phyloP scores from a whole-genome alignment of 2,797 vertebrate genomes.

The Silurus aristotelis region DNA sequence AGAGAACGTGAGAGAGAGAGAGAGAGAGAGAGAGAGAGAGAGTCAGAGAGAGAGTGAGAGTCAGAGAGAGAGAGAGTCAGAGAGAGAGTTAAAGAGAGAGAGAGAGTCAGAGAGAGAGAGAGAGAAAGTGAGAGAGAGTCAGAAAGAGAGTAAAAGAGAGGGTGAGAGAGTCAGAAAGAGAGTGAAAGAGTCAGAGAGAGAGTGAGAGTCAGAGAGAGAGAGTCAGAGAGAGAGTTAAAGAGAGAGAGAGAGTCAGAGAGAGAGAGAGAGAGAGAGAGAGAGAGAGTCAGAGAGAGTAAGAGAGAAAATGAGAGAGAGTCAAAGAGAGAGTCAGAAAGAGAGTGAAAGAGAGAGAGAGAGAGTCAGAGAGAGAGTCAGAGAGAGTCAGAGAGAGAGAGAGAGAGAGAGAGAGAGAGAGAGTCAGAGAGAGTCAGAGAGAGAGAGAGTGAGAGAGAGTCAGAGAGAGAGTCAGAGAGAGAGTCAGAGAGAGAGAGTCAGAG shows the following conservation, averaged over 20 bases:
- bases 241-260: not conserved
- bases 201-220: not conserved
- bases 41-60: not conserved
- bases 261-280: not conserved
- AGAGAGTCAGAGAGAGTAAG: not conserved
- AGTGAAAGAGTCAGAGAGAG: too few species aligned
- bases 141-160: not conserved
- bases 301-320: not conserved
- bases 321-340: not conserved
- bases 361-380: not conserved
- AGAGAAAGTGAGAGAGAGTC: too few species aligned
- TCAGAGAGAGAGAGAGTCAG: not conserved
- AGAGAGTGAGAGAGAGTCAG: not conserved
- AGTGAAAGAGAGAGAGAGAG: too few species aligned
- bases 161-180: not conserved
- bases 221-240: not conserved
- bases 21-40: not conserved
- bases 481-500: not conserved
- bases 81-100: not conserved
- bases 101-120: too few species aligned
- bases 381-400: too few species aligned
- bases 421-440: too few species aligned
- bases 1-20: too few species aligned
- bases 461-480: not conserved
- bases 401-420: not conserved